These are phyloP conservation scores for Littorina saxatilis DNA, from an alignment of 1,140 invertebrate species.

Conservation along the genomic window DNA sequence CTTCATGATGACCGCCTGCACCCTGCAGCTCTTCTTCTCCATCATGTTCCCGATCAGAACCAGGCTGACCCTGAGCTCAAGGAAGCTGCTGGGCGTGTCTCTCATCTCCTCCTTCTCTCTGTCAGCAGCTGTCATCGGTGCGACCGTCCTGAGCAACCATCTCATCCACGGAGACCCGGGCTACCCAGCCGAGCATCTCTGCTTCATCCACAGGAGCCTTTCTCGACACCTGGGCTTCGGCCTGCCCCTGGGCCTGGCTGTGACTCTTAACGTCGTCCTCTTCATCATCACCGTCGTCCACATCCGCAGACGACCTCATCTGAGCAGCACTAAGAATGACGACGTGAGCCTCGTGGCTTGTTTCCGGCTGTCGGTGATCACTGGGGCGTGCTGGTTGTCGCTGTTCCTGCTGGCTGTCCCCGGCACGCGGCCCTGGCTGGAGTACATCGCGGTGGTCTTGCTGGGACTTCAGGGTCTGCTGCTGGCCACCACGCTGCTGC, in stretches of 20 bases:
- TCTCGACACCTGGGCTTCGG: constrained; percentile 28
- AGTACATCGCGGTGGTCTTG: constrained; percentile 1
- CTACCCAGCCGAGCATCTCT: background rate
- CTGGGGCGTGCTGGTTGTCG: constrained; percentile 25
- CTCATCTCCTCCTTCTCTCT: background rate
- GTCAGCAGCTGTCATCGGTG: background rate
- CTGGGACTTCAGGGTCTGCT: constrained; percentile 12
- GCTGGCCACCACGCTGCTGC: constrained; percentile 16
- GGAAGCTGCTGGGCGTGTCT: background rate
- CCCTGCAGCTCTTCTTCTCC: constrained; percentile 22
- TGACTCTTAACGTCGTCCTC: constrained; percentile 4
- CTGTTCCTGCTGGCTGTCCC: constrained; percentile 29
- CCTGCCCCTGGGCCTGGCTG: constrained; percentile 4
- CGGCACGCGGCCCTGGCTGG: background rate
- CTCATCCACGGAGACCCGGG: constrained; percentile 15
- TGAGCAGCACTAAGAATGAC: background rate
- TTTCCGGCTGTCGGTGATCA: constrained; percentile 32
- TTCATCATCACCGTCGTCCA: constrained; percentile 11
- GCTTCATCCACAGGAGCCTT: constrained; percentile 19
- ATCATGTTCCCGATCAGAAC: constrained; percentile 16
- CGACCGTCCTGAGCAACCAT: constrained; percentile 7
- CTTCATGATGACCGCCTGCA: constrained; percentile 23
- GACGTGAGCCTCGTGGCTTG: constrained; percentile 22
- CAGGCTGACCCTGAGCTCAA: background rate
- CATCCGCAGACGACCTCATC: constrained; percentile 8